Percentiles rank a stretch among this genome's conserved stretches.
These are phyloP conservation scores for Entomyzon cyanotis DNA, from an alignment of 2,113 vertebrate genomes.

Conservation along the genomic window DNA sequence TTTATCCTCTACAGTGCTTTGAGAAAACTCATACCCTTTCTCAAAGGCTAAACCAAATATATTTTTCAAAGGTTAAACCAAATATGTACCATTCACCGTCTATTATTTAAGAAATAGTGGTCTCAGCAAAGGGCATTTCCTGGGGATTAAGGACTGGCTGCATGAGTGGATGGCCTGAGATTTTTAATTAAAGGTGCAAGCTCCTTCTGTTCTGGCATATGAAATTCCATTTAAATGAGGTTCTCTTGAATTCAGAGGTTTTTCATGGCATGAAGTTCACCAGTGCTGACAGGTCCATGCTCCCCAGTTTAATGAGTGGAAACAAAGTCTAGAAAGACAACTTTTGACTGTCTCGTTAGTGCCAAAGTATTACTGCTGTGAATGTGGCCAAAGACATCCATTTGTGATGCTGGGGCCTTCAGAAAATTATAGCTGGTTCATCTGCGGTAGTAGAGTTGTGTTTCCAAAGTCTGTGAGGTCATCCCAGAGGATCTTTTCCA, in stretches of 20 bases:
- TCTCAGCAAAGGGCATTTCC: slow-evolving; percentile 6
- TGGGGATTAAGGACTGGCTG: neutral
- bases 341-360: neutral
- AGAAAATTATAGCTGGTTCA: neutral
- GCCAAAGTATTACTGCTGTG: neutral
- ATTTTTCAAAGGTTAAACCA: neutral
- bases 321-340: neutral
- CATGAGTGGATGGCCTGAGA: neutral
- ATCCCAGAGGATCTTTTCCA: neutral
- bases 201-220: slow-evolving; percentile 13
- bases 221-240: slow-evolving; percentile 27
- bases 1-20: neutral
- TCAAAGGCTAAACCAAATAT: neutral
- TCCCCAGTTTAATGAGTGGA: neutral
- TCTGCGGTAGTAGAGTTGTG: neutral
- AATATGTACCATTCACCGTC: neutral
- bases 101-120: slow-evolving; percentile 44
- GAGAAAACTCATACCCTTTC: neutral
- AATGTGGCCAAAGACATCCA: neutral
- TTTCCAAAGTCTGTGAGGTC: neutral
- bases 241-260: neutral
- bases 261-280: neutral
- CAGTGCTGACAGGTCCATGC: neutral
- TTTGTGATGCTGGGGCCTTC: neutral
- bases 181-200: slow-evolving; percentile 53